Base-by-base conservation (phyloP, 2,888 invertebrate species). In the Opisthograptis luteolata region DNA sequence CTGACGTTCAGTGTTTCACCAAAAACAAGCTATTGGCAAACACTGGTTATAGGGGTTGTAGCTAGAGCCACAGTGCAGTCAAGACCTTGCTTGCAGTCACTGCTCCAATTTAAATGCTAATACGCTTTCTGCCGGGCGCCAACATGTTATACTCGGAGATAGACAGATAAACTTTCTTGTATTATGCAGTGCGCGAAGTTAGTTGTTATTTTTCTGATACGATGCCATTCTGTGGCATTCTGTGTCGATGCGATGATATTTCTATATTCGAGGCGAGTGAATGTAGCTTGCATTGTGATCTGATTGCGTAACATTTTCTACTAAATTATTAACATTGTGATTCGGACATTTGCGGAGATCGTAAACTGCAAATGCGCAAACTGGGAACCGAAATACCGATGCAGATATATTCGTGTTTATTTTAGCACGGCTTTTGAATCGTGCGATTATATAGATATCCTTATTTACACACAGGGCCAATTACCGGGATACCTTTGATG, bases 401-500 rank as follows among this genome's bases (percentile, higher is more conserved):
- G 14, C 22, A 9, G 7, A 31, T 19, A 19, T 41, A 31, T 48
- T 35, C 43, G 41, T 53, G 40, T 66, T 61, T 66, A 66, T 64
- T 64, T 51, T 24, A 35, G 40, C 22, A 14, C 32, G 19, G 28
- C 34, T 28, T 30, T 59, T 51, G 31, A 42, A 46, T 35, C 47
- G 30, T 56, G 46, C 41, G 39, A 51, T 61, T 62, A 62, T 61
- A 52, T 60, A 64, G 55, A 63, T 63, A 62, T 66, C 55, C 59
- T 61, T 60, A 63, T 66, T 62, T 64, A 62, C 53, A 70, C 71
- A 64, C 62, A 64, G 58, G 55, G 70, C 76, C 79, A 86, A 88
- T 87, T 86, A 87, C 70, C 78, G 80, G n/a, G 75, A 73, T 76
- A 73, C 74, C 84, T 87, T 88, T 87, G 84, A 88, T 78, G 82